Evolutionary conservation across 2,797 vertebrate genomes (phyloP), one percentile per base, ranked within the genome.

Genomic region (Muscicapa comitata): DNA sequence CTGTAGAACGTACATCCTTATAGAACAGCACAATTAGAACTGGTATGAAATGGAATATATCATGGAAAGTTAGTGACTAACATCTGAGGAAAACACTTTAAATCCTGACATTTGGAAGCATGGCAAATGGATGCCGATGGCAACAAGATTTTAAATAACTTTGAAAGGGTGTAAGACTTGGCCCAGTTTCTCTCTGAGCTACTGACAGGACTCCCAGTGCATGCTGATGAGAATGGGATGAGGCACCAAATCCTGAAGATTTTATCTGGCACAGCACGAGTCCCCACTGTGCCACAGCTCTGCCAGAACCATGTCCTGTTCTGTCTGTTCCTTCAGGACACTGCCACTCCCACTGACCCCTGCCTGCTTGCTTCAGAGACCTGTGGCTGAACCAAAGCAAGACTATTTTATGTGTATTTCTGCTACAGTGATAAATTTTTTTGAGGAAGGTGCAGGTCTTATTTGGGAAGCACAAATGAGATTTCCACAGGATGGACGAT

Each of bases 31-130:
- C 21, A 68, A 48, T 83, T 85, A 91, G 71, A 80, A 88, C 70
- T 90, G 7, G 17, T 38, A 35, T 68, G 12, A 80, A 92, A 38
- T 35, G 3, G 61, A 93, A 75, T 66, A 28, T 45, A 87, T 67
- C 6, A 70, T 48, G 18, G 48, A 91, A 95, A 79, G 31, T 7
- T 84, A 76, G 66, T 79, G 72, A 75, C 59, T 78, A 87, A 92
- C 40, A 40, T 87, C 51, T 70, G 62, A 63, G 20, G 50, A 71
- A 89, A 94, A 43, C 42, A 17, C 25, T 90, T 77, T 54, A 86
- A 88, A 91, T 80, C n/a, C 57, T 86, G 66, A 83, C 81, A 88
- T 94, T 93, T 81, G 88, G 43, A 94, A 88, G 31, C 17, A 68
- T 48, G n/a, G 58, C 42, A 90, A 94, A 83, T 63, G 50, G 51